Percentiles rank a stretch among this genome's conserved stretches.
These are phyloP conservation scores for Rhopalosiphum padi DNA, from an alignment of 1,140 invertebrate species.

Conservation along the genomic window DNA sequence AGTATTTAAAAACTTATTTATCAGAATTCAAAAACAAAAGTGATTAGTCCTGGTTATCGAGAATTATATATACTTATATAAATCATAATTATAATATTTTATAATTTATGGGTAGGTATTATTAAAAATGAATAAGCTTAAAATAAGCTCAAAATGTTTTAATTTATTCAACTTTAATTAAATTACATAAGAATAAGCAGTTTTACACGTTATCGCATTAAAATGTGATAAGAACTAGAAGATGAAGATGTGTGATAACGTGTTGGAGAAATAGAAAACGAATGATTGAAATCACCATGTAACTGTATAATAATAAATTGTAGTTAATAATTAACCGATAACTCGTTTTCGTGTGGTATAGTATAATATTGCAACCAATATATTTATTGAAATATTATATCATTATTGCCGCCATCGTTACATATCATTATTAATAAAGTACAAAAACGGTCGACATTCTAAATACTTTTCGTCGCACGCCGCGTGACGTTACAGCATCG, in stretches of 20 bases:
- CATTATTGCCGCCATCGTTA: neutral
- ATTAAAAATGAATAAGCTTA: neutral
- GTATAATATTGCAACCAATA: neutral
- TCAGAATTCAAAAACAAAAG: neutral
- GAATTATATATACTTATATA: neutral
- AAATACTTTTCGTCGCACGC: neutral
- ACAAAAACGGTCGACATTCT: neutral
- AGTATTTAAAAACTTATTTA: neutral
- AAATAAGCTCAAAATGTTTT: neutral
- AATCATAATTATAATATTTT: neutral
- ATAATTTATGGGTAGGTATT: neutral
- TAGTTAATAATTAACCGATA: neutral
- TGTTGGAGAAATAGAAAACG: neutral
- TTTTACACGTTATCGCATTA: neutral
- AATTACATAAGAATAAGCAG: neutral
- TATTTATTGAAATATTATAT: neutral
- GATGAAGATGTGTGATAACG: too few species aligned
- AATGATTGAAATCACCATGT: neutral
- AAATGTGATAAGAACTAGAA: neutral
- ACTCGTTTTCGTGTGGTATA: neutral
- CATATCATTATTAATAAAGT: neutral
- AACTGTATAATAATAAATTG: neutral
- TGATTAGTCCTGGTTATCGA: neutral
- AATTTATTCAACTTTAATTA: neutral
- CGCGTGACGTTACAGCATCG: neutral